Evolutionary conservation across 2,888 invertebrate species (phyloP).

Genomic region (Drosophila planitibia): DNA sequence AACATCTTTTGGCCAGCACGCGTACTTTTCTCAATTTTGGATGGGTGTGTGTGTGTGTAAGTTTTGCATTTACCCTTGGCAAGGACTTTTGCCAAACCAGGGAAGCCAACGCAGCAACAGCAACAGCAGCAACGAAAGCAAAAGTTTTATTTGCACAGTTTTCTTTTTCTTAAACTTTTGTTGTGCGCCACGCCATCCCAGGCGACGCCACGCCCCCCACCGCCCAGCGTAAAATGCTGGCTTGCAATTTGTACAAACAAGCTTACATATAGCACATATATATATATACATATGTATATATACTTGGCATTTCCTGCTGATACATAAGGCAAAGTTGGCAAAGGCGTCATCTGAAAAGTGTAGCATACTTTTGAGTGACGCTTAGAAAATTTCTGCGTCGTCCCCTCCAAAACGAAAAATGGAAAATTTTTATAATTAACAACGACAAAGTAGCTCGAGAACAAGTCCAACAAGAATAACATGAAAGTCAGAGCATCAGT

Average conservation of each 20-base stretch:
- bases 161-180: conserved; percentile 77
- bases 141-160: conserved; percentile 82
- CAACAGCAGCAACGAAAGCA: conserved; percentile 59
- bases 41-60: conserved; percentile 46
- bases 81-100: conserved; percentile 77
- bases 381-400: conserved; percentile 56
- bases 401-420: conserved; percentile 49
- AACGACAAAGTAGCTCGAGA: conserved; percentile 76
- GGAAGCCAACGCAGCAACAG: conserved; percentile 53
- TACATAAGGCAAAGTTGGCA: conserved; percentile 65
- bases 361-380: conserved; percentile 75
- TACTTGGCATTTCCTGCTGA: conserved; percentile 28
- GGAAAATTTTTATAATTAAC: conserved; percentile 76
- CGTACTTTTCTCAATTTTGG: conserved; percentile 55
- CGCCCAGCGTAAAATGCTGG: conserved; percentile 66
- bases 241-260: conserved; percentile 77
- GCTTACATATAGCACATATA: conserved; percentile 44
- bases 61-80: conserved; percentile 84
- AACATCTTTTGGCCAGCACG: conserved; percentile 74
- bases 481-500: conserved; percentile 64
- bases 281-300: conserved; percentile 29
- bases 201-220: conserved; percentile 7
- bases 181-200: conserved; percentile 43
- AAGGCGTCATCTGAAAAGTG: conserved; percentile 71
- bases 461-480: conserved; percentile 37